phyloP scores from a whole-genome alignment of 2,888 invertebrate genomes.

The Serripes groenlandicus region DNA sequence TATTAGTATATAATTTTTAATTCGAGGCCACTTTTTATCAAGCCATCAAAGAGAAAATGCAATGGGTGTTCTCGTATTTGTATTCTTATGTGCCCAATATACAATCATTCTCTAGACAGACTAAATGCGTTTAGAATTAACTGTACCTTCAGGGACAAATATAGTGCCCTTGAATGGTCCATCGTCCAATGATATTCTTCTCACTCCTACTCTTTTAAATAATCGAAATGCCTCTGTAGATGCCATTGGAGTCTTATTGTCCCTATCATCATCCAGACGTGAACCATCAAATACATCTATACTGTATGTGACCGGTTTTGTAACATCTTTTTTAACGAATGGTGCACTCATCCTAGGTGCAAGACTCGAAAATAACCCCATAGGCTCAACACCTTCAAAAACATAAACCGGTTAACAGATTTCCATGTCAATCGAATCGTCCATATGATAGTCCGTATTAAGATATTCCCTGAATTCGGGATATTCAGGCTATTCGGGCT shows the following conservation, averaged over 20 bases:
- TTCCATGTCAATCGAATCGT: too few species aligned
- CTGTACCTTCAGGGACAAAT: constrained; percentile 63
- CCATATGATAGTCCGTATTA: too few species aligned
- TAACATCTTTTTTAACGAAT: constrained; percentile 74
- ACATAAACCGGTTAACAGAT: too few species aligned
- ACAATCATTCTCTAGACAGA: too few species aligned
- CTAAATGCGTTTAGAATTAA: too few species aligned
- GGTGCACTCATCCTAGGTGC: constrained; percentile 53
- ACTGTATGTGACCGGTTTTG: constrained; percentile 63
- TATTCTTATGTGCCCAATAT: too few species aligned
- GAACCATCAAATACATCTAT: constrained; percentile 58
- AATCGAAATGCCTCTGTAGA: constrained; percentile 31
- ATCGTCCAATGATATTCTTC: constrained; percentile 44
- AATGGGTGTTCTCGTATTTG: too few species aligned
- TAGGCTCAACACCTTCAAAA: constrained; percentile 76
- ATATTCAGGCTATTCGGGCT: too few species aligned
- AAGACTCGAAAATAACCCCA: constrained; percentile 81
- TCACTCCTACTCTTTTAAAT: constrained; percentile 42
- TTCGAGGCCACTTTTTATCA: too few species aligned
- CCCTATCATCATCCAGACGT: neutral
- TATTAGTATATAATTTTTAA: too few species aligned
- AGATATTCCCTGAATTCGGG: too few species aligned
- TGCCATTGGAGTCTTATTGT: neutral
- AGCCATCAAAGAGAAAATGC: too few species aligned
- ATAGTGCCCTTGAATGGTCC: constrained; percentile 46